These are phyloP conservation scores for Phaethon lepturus DNA, from an alignment of 2,113 vertebrate genomes.

Conservation along the genomic window DNA sequence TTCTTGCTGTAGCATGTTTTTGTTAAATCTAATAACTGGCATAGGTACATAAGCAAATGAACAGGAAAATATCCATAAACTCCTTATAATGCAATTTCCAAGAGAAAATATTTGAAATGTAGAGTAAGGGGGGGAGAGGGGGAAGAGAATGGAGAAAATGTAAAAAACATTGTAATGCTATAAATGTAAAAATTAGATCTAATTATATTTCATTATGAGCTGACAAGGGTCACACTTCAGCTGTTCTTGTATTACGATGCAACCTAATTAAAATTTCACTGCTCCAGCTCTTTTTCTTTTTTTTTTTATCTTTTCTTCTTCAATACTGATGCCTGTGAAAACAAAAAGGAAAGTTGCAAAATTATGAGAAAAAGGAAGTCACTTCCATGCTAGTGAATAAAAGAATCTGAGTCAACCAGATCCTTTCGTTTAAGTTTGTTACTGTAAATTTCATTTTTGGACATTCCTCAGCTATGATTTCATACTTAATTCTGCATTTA, in stretches of 20 bases:
- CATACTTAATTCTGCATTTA: background rate
- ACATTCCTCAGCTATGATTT: background rate
- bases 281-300: background rate
- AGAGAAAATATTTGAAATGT: background rate
- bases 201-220: background rate
- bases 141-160: background rate
- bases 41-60: background rate
- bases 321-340: background rate
- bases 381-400: background rate
- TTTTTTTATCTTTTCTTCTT: background rate
- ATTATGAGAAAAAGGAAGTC: background rate
- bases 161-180: fast-evolving
- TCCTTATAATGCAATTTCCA: background rate
- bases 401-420: background rate
- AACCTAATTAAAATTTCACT: background rate
- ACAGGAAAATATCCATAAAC: background rate
- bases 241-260: background rate
- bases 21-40: background rate
- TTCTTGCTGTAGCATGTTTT: background rate
- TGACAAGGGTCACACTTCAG: background rate
- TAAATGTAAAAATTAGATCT: background rate
- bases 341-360: background rate
- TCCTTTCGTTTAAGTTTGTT: background rate
- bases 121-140: background rate
- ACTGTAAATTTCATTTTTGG: background rate